A percentile compares a stretch with the other conserved stretches of the same genome.
These are phyloP conservation scores for Melanostoma scalare DNA, from an alignment of 2,888 invertebrate species.

Conservation along the genomic window DNA sequence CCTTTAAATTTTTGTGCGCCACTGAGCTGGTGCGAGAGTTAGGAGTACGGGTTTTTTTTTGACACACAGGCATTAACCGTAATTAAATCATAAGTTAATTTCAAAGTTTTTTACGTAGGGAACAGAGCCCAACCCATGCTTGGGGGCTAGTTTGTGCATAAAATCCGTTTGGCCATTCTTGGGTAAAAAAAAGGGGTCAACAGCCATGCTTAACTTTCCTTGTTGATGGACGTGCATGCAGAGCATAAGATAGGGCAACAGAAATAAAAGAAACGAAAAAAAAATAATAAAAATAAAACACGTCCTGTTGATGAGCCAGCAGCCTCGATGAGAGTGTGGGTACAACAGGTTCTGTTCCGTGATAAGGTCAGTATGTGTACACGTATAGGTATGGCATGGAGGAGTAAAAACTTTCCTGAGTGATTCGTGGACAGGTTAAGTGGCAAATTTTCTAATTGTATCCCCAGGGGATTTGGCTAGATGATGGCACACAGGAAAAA, in stretches of 20 bases:
- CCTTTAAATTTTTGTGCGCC: constrained; percentile 28
- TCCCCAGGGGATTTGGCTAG: constrained; percentile 46
- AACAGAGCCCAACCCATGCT: constrained; percentile 1
- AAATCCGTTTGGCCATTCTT: constrained; percentile 20
- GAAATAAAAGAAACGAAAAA: background rate
- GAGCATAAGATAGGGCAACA: constrained; percentile 19
- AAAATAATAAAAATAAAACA: background rate
- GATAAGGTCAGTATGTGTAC: constrained; percentile 50
- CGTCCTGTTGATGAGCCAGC: constrained; percentile 51
- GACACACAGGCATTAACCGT: constrained; percentile 40
- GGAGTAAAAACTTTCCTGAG: constrained; percentile 57
- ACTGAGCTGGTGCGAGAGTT: background rate
- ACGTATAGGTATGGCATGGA: background rate
- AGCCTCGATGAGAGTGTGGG: constrained; percentile 30
- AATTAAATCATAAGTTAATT: constrained; percentile 67
- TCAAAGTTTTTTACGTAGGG: constrained; percentile 46
- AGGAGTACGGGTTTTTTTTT: background rate
- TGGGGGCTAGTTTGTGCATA: constrained; percentile 21
- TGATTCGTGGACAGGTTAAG: constrained; percentile 72
- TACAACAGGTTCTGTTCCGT: constrained; percentile 58
- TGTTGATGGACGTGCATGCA: constrained; percentile 52
- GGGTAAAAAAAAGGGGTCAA: constrained; percentile 57
- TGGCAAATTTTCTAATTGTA: constrained; percentile 70
- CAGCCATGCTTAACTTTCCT: constrained; percentile 48
- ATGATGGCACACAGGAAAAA: constrained; percentile 32